A percentile compares a stretch with the other conserved stretches of the same genome.
phyloP scores from a whole-genome alignment of 1,140 invertebrate genomes.

The Nasonia longicornis region DNA sequence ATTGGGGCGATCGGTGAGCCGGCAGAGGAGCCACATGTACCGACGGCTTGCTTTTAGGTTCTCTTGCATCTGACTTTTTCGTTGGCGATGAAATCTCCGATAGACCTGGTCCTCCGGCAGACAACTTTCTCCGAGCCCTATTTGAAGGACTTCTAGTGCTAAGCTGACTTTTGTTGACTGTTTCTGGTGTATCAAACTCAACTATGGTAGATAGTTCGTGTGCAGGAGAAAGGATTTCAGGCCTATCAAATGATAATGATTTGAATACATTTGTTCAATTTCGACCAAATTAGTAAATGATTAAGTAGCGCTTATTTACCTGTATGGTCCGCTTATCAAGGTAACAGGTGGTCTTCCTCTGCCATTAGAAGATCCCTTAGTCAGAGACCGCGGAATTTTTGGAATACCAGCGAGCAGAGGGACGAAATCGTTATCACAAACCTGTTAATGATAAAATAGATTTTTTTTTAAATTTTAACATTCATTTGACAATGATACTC shows the following conservation, averaged over 20 bases:
- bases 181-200: constrained; percentile 74
- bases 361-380: constrained; percentile 22
- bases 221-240: constrained; percentile 52
- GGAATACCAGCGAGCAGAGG: constrained; percentile 57
- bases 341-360: constrained; percentile 57
- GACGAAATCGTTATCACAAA: constrained; percentile 49
- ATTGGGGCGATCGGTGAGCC: constrained; percentile 38
- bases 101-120: not conserved
- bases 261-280: not conserved
- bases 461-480: not conserved
- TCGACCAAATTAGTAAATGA: not conserved
- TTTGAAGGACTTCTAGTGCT: constrained; percentile 49
- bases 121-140: constrained; percentile 43
- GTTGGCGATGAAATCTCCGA: constrained; percentile 32
- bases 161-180: constrained; percentile 55
- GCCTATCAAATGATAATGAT: constrained; percentile 46
- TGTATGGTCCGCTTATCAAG: constrained; percentile 54
- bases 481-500: not conserved
- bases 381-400: constrained; percentile 50
- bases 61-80: constrained; percentile 40
- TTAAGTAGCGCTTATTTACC: constrained; percentile 46
- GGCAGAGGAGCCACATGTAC: constrained; percentile 50
- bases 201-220: constrained; percentile 77
- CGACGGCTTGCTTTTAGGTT: constrained; percentile 47
- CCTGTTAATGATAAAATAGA: constrained; percentile 41